Evolutionary conservation across 1,140 invertebrate species (phyloP), one percentile per base, ranked within the genome.

Genomic region (Temnothorax longispinosus): DNA sequence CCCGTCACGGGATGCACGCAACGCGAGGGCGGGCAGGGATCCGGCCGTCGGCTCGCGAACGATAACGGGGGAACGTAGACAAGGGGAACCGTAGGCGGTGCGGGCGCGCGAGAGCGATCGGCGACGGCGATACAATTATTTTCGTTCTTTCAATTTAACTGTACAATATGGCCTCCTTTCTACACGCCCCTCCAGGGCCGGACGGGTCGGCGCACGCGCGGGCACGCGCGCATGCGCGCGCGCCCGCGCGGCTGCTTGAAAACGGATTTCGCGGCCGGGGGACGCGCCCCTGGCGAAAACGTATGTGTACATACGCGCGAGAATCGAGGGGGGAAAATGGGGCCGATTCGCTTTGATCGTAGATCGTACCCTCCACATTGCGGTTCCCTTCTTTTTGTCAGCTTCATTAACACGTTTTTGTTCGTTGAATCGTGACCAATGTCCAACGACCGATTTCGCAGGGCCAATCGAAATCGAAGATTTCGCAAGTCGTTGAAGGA

Each of bases 91-190:
- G 65, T 86, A 71, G 54, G 69, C 54, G 54, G 27, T 41, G 41
- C 69, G 78, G 21, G 52, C 78, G 77, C 52, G 62, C 64, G 77
- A 38, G 62, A 52, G 67, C 81, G 86, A 86, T 56, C 56, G 38
- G 64, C 76, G 1, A 88, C 87, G 74, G 87, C 77, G 80, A 91
- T 86, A 90, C 88, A 91, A 92, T 87, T 95, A 94, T 95, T 94
- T 94, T 94, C 92, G 94, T 95, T 93, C 94, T 94, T 95, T 94
- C 93, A 95, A 95, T 95, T 95, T 95, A 95, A 95, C 94, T 95
- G 94, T 95, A 95, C 95, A 95, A 95, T 95, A 95, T 95, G 95
- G 95, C 95, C 95, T 95, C 95, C 93, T 95, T 95, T 95, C 94
- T 93, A 94, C 6, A 41, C 93, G 92, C 93, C 92, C 93, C 93